Evolutionary conservation across 2,888 invertebrate species (phyloP).

Genomic region (Asteroscopus sphinx): DNA sequence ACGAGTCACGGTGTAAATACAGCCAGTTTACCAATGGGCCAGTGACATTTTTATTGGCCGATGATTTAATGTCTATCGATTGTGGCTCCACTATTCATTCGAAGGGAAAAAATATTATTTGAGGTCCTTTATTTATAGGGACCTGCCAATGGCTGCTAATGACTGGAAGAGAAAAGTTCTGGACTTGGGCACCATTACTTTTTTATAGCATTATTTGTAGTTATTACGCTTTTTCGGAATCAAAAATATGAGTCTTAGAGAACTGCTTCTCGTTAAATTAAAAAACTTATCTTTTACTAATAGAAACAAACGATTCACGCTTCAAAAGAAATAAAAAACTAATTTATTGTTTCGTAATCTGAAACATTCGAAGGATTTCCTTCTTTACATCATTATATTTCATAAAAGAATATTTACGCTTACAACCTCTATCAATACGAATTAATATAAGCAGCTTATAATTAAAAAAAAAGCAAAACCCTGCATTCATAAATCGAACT

Average conservation of each 20-base stretch:
- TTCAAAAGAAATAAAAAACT: no score
- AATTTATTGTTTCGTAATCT: no score
- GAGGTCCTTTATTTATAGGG: conserved; percentile 49
- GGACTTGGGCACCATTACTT: conserved; percentile 16
- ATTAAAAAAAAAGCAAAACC: conserved; percentile 10
- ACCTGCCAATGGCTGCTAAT: conserved; percentile 37
- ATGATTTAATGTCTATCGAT: conserved; percentile 88
- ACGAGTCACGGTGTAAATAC: conserved; percentile 73
- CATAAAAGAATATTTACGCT: no score
- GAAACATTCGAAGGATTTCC: no score
- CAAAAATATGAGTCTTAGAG: no score
- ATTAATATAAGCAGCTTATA: no score
- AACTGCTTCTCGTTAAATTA: no score
- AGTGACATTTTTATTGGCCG: conserved; percentile 88
- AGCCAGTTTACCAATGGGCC: conserved; percentile 67
- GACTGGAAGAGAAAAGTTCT: conserved; percentile 26
- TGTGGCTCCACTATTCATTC: conserved; percentile 77
- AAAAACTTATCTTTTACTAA: no score
- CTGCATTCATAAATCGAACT: conserved; percentile 23
- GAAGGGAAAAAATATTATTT: conserved; percentile 70
- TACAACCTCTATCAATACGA: no score
- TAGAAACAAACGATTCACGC: no score
- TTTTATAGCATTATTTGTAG: background rate
- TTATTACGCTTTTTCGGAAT: no score
- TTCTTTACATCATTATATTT: no score